Evolutionary conservation across 2,888 invertebrate genomes (phyloP).

Genomic region (Tenodera sinensis): DNA sequence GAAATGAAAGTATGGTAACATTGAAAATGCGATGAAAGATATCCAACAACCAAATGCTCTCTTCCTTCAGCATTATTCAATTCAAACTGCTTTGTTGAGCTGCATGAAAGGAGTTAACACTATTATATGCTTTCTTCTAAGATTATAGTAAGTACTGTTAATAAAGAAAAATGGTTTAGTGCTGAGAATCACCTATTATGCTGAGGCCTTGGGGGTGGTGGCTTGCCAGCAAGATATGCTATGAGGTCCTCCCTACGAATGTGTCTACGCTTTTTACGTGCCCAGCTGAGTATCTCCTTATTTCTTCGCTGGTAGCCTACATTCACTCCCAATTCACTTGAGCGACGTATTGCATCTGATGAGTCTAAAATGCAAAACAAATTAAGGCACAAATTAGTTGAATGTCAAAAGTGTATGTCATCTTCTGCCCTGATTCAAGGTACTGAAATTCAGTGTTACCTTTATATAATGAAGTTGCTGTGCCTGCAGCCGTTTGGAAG

Average conservation of each 20-base stretch:
- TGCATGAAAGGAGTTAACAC: too few species aligned
- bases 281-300: slow-evolving; percentile 73
- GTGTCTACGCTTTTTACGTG: slow-evolving; percentile 63
- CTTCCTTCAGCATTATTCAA: too few species aligned
- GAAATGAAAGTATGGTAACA: too few species aligned
- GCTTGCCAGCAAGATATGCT: slow-evolving; percentile 70
- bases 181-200: slow-evolving; percentile 46
- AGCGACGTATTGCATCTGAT: slow-evolving; percentile 63
- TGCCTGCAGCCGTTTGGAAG: slow-evolving; percentile 75
- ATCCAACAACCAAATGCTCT: too few species aligned
- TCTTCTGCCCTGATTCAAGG: background rate
- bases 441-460: slow-evolving; percentile 46
- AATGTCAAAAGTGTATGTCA: background rate
- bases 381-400: background rate
- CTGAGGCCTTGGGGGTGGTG: slow-evolving; percentile 56
- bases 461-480: slow-evolving; percentile 73
- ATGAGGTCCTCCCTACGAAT: slow-evolving; percentile 73
- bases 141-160: too few species aligned
- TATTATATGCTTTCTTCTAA: too few species aligned
- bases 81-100: too few species aligned
- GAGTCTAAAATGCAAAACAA: slow-evolving; percentile 55
- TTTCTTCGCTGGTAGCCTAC: slow-evolving; percentile 70
- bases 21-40: too few species aligned
- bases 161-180: background rate
- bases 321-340: slow-evolving; percentile 66